Evolutionary conservation across 37 sponge, comb jelly and placozoan species (phyloP).

Genomic region (Chondrosia reniformis): DNA sequence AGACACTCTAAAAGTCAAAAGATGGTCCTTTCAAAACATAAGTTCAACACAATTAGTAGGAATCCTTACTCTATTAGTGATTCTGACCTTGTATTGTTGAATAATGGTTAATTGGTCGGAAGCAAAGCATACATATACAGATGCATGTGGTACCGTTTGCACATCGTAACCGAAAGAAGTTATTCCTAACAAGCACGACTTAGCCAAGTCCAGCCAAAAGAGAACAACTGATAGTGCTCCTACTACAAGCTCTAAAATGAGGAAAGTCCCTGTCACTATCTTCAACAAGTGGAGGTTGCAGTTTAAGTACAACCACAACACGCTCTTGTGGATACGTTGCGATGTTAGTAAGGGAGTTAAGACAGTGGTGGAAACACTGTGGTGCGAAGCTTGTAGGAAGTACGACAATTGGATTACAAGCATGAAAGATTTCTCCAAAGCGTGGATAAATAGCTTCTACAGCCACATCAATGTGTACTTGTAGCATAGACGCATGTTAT

Average conservation of each 20-base stretch:
- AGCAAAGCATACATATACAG: background rate
- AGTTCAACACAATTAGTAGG: too few species aligned
- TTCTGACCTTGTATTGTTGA: background rate
- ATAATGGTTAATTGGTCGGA: background rate
- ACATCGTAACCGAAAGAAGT: background rate
- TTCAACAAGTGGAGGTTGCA: background rate
- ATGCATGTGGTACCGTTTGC: background rate
- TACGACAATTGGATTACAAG: background rate
- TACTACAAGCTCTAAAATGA: background rate
- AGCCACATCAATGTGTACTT: too few species aligned
- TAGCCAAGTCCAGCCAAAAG: background rate
- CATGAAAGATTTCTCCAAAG: background rate
- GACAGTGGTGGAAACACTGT: background rate
- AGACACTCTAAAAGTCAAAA: too few species aligned
- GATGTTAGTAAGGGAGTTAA: constrained; percentile 5
- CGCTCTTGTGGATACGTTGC: constrained; percentile 45
- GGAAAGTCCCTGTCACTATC: background rate
- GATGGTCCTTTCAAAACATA: too few species aligned
- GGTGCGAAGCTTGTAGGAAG: constrained; percentile 1
- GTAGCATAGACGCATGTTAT: too few species aligned
- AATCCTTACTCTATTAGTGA: too few species aligned
- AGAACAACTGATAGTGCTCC: background rate
- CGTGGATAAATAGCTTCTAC: constrained; percentile 50
- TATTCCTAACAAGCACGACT: background rate
- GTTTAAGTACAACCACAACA: constrained; percentile 23